A percentile compares a stretch with the other conserved stretches of the same genome.
phyloP scores from a whole-genome alignment of 2,888 invertebrate genomes.

The Steinernema carpocapsae region DNA sequence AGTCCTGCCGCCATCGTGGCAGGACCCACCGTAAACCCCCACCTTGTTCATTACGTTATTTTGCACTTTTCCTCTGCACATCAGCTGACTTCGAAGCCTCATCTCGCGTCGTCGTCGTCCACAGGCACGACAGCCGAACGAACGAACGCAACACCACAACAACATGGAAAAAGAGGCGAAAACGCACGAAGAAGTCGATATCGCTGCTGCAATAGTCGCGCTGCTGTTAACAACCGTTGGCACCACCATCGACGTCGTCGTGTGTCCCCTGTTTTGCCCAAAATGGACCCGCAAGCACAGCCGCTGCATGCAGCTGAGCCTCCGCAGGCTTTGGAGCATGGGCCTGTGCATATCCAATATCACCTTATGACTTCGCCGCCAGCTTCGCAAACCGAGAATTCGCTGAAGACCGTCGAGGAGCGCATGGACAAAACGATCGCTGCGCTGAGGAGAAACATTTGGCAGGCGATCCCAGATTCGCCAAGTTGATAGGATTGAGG shows the following conservation, averaged over 20 bases:
- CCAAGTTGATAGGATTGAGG: constrained; percentile 47
- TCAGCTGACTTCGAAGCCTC: constrained; percentile 13
- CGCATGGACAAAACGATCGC: constrained; percentile 58
- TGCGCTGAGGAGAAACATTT: constrained; percentile 60
- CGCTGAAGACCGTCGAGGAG: neutral
- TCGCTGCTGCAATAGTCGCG: constrained; percentile 10
- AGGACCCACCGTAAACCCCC: neutral
- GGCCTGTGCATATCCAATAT: neutral
- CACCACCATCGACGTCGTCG: neutral
- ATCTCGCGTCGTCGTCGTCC: neutral
- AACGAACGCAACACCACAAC: neutral
- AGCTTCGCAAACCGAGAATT: neutral
- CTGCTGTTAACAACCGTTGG: constrained; percentile 1
- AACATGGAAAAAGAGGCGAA: constrained; percentile 4
- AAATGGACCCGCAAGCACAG: too few relatives aligned
- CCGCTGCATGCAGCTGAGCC: constrained; percentile 15
- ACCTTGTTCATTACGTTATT: neutral
- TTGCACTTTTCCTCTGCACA: too few relatives aligned
- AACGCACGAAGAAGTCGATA: constrained; percentile 2
- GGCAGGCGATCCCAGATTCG: constrained; percentile 56
- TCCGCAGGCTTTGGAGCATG: neutral
- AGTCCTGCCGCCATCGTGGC: neutral
- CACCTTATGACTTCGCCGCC: constrained; percentile 6
- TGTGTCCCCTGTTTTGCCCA: neutral
- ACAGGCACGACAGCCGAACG: neutral